Conservation (phyloP, 2,113 vertebrate genomes). For the Psittacus erithacus region DNA sequence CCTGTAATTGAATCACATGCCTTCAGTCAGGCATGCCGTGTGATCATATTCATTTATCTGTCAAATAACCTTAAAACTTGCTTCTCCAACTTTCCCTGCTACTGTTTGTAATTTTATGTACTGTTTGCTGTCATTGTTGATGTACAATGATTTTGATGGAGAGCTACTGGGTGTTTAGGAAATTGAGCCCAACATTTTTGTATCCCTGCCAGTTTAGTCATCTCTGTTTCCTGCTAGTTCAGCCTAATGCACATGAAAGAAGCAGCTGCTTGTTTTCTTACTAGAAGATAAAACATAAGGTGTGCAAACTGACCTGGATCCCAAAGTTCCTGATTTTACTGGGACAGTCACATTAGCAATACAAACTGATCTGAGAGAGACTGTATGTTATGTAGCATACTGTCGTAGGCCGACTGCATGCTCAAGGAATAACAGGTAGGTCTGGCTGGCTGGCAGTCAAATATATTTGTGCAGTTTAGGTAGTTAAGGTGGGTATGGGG, state of each 20-base stretch:
- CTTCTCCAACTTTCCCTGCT: neutral
- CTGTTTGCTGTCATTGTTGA: neutral
- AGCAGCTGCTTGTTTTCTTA: neutral
- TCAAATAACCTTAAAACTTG: neutral
- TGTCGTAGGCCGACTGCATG: fast-evolving
- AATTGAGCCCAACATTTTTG: neutral
- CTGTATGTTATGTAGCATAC: neutral
- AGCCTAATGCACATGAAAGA: neutral
- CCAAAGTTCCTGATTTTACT: neutral
- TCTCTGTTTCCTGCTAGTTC: neutral
- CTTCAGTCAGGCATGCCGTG: neutral
- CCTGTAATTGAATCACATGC: neutral
- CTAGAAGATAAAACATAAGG: neutral
- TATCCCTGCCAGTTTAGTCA: neutral
- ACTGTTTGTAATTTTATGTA: neutral
- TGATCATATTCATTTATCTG: neutral
- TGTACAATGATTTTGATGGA: neutral
- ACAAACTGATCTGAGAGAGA: neutral
- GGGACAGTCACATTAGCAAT: neutral
- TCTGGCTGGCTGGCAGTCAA: neutral
- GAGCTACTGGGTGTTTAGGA: neutral
- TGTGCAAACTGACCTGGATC: neutral
- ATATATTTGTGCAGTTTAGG: neutral
- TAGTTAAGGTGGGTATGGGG: neutral
- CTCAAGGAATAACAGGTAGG: neutral